Evolutionary conservation across 2,797 vertebrate genomes (phyloP), one percentile per base, ranked within the genome.

Genomic region (Falco columbarius): DNA sequence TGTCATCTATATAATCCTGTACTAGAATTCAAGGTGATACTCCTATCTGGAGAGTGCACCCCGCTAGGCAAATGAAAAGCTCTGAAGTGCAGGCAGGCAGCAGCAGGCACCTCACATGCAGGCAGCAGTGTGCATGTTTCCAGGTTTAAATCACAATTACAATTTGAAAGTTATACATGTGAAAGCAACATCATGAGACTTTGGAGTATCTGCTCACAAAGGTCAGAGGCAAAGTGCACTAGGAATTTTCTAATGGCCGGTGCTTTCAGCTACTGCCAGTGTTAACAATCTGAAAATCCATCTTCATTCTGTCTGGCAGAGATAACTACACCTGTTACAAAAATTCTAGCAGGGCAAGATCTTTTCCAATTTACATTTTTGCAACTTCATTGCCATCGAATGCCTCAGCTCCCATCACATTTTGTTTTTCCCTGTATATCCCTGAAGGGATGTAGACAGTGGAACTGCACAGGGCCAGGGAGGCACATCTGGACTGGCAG

Each of bases 401-500:
- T 68, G 17, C n/a, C 68, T 74, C 54, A 8, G 56, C 72, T 95
- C 23, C 40, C 23, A 27, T 61, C 12, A 12, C 18, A 4, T n/a
- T 36, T 59, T 61, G 63, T 66, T 79, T 49, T 3, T 9, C 16
- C 29, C 13, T 76, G 23, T 34, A 13, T 73, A 16, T 51, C 14
- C 36, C 40, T 38, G 27, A 81, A 58, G 36, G 32, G 5, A 30
- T 54, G 32, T 17, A 72, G 65, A 30, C 14, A 29, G 54, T 75
- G 65, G 47, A 83, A 56, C 23, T 18, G 23, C 68, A 61, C 27
- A 65, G 29, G 68, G 10, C 44, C 54, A 32, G 19, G 14, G 56
- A 93, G 56, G 59, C 82, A 90, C 82, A 94, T 81, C 85, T 88
- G 91, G 75, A 36, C 75, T 77, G 72, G 82, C 90, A 95, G 65